These are phyloP conservation scores for Calameuta pallipes DNA, from an alignment of 2,888 invertebrate species.

Conservation along the genomic window DNA sequence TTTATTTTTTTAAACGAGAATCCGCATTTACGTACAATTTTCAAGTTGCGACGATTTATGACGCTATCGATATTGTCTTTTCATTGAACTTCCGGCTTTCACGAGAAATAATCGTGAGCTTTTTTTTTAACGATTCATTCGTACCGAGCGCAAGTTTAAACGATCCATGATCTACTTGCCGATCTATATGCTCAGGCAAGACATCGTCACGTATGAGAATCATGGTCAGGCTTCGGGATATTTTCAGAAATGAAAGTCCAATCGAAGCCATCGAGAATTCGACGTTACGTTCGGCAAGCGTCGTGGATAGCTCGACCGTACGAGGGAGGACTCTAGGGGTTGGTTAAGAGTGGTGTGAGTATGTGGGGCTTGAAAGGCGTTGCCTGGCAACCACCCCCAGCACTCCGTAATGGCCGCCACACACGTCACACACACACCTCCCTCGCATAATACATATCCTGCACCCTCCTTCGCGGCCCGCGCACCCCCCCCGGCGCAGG, in stretches of 20 bases:
- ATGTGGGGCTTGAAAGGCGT: conserved; percentile 50
- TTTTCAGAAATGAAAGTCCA: not conserved
- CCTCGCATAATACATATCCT: conserved; percentile 55
- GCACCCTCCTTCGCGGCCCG: conserved; percentile 33
- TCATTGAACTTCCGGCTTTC: not conserved
- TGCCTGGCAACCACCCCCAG: conserved; percentile 62
- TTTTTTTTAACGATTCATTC: not conserved
- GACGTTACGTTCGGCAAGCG: conserved; percentile 21
- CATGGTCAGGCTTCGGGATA: not conserved
- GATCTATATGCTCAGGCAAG: not conserved
- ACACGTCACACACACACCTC: conserved; percentile 56
- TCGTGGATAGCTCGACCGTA: conserved; percentile 6
- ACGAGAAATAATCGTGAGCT: not conserved
- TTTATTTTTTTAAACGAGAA: too few relatives aligned
- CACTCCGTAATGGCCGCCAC: conserved; percentile 44
- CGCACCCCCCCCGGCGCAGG: conserved; percentile 28
- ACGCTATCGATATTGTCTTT: not conserved
- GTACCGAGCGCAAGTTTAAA: not conserved
- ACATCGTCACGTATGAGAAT: not conserved
- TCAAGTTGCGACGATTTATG: not conserved
- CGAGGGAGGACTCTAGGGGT: conserved; percentile 52
- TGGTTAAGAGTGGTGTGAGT: conserved; percentile 36
- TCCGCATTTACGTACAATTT: not conserved
- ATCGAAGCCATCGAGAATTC: conserved; percentile 1
- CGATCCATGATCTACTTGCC: not conserved